Percentiles rank a stretch among this genome's conserved stretches.
These are phyloP conservation scores for Leptonema lineaticorne DNA, from an alignment of 1,140 invertebrate genomes.

Conservation along the genomic window DNA sequence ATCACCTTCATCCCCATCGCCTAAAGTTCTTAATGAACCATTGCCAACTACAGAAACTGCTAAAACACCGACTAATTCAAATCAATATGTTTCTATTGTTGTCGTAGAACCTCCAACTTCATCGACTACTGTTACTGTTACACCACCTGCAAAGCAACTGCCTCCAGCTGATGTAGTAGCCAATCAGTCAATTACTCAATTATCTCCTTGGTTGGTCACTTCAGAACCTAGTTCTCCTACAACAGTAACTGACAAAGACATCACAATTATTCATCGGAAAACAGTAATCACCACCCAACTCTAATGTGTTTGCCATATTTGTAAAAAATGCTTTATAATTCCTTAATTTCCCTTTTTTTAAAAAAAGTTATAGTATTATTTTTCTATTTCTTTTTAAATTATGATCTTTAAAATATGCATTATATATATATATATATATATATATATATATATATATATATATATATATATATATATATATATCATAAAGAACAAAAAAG, in stretches of 20 bases:
- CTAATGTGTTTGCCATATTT: constrained; percentile 49
- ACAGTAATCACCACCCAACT: constrained; percentile 83
- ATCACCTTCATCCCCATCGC: constrained; percentile 50
- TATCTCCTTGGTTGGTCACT: constrained; percentile 77
- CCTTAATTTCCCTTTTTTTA: neutral
- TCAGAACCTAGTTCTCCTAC: constrained; percentile 67
- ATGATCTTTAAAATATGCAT: neutral
- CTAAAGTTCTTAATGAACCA: constrained; percentile 52
- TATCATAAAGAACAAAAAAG: too few relatives aligned
- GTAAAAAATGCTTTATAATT: too few relatives aligned
- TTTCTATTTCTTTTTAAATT: neutral
- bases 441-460: neutral
- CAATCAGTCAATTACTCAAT: constrained; percentile 55
- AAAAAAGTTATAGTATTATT: neutral
- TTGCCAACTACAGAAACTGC: constrained; percentile 5
- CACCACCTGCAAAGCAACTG: constrained; percentile 14
- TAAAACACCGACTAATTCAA: constrained; percentile 46
- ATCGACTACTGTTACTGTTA: constrained; percentile 40
- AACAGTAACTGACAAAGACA: constrained; percentile 66
- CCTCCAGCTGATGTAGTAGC: constrained; percentile 46
- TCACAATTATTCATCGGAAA: constrained; percentile 68
- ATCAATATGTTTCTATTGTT: constrained; percentile 59
- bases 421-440: neutral
- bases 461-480: neutral
- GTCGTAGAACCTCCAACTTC: constrained; percentile 57